Evolutionary conservation across 2,888 invertebrate genomes (phyloP), one percentile per base, ranked within the genome.

Genomic region (Chirona hameri): DNA sequence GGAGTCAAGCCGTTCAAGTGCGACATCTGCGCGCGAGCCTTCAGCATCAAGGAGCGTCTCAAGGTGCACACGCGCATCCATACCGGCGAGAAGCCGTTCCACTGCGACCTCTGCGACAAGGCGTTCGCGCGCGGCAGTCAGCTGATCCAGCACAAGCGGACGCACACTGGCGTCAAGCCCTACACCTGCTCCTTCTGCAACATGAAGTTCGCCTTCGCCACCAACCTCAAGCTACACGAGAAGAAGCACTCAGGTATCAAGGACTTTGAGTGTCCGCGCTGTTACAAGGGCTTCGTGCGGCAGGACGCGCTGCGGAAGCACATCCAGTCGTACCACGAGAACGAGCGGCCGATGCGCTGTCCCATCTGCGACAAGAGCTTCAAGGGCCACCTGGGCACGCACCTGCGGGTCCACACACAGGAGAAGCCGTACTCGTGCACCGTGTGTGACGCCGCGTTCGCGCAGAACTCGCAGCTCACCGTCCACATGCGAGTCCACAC

Each of bases 401-500:
- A 95, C 87, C 92, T 95, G 92, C 90, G 95, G 72, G 93, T 93
- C 0, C 95, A 95, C 88, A 91, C 91, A 60, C 92, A 93, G 79
- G 91, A 92, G 83, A 92, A 93, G 84, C 94, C 94, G 0, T 93
- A 94, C 87, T 91, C 92, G 55, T 96, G 95, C 86, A 91, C 92
- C 0, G 92, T 92, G 12, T 96, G 95, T 87, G 93, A 93, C 3
- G 92, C 93, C 81, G 89, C 92, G 55, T 96, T 96, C 86, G 94
- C 93, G 0, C 95, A 95, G 87, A 92, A 94, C 84, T 94, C 94
- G 0, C 95, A 96, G 87, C 88, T 95, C 84, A 94, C 93, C 21
- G 95, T 95, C 0, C 95, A 96, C 86, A 92, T 93, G 87, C 90
- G 95, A 27, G 93, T 92, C n/a, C 96, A 96, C 87, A 93, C 94